Evolutionary conservation across 2,113 vertebrate genomes (phyloP), one percentile per base, ranked within the genome.

Genomic region (Ifrita kowaldi): DNA sequence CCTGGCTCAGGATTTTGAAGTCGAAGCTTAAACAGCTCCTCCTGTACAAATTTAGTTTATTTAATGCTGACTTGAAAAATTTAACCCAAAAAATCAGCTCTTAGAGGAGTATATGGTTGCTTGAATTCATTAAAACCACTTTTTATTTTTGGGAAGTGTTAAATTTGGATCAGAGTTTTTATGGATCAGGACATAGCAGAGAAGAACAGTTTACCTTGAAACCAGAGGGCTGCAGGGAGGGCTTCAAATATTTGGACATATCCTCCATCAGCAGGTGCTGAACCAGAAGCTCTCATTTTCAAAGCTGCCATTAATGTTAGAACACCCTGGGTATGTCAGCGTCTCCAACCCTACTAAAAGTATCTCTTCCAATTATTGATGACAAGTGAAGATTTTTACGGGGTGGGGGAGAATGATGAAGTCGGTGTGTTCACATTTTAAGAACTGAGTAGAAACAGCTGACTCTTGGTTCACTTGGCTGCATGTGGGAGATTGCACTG

Each of bases 131-230:
- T 32, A n/a, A 10, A 47, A 73, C 10, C 5, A 11, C 4, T n/a
- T 78, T 10, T 3, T 56, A 10, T 24, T 85, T 87, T 87, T 4
- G 21, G 15, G n/a, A 71, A 71, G 7, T 26, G 18, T 70, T 93
- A 56, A 22, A 32, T 55, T 63, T 67, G 52, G 12, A 57, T 81
- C 37, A 17, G 33, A 46, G 7, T 49, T 74, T 6, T 13, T 63
- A 18, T 33, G 47, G 50, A 55, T 63, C 62, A n/a, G 33, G 56
- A 52, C 16, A 39, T 2, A 3, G 30, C 52, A 13, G 18, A 39
- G 46, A 75, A 70, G 56, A 91, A 28, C 32, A 82, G 49, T 26
- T 55, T 75, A 82, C 92, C 93, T 86, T 47, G 49, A 87, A 78
- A 39, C 8, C 35, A 67, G 22, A 23, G 47, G 22, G 24, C 41